Evolutionary conservation across 2,888 invertebrate species (phyloP).

Genomic region (Heterodera filipjevi): DNA sequence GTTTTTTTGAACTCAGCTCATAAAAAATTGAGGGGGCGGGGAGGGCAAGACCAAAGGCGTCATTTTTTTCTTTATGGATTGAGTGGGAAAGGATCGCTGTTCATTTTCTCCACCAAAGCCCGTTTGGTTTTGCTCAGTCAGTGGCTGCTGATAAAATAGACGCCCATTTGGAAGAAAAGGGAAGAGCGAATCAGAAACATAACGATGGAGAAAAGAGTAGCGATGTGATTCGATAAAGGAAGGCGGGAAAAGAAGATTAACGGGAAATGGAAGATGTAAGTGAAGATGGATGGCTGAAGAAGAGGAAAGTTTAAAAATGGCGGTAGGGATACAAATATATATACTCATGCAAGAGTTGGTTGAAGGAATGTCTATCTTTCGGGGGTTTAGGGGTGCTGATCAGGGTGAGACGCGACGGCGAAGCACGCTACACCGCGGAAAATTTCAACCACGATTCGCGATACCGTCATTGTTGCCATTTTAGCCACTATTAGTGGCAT

Average conservation of each 20-base stretch:
- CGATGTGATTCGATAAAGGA: not conserved
- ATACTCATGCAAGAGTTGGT: too few relatives aligned
- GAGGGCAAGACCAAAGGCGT: not conserved
- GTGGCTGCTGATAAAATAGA: not conserved
- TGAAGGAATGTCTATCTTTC: too few relatives aligned
- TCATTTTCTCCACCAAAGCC: not conserved
- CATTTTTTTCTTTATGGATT: not conserved
- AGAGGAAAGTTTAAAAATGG: not conserved
- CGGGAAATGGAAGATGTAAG: not conserved
- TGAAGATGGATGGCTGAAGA: not conserved
- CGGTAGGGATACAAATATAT: not conserved
- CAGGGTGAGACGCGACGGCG: too few relatives aligned
- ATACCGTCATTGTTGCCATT: too few relatives aligned
- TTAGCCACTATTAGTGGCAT: too few relatives aligned
- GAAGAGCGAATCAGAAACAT: not conserved
- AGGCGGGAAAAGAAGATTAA: not conserved
- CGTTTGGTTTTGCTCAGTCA: slow-evolving; percentile 3
- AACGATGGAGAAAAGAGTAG: not conserved
- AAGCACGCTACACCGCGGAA: too few relatives aligned
- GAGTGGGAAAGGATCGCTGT: not conserved
- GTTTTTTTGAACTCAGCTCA: not conserved
- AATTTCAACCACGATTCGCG: too few relatives aligned
- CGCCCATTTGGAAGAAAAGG: not conserved
- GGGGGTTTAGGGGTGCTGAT: too few relatives aligned
- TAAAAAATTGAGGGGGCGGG: not conserved